Percentiles rank a stretch among this genome's conserved stretches.
Evolutionary conservation across 2,888 invertebrate genomes (phyloP).

Genomic region (Drosophila subquinaria): DNA sequence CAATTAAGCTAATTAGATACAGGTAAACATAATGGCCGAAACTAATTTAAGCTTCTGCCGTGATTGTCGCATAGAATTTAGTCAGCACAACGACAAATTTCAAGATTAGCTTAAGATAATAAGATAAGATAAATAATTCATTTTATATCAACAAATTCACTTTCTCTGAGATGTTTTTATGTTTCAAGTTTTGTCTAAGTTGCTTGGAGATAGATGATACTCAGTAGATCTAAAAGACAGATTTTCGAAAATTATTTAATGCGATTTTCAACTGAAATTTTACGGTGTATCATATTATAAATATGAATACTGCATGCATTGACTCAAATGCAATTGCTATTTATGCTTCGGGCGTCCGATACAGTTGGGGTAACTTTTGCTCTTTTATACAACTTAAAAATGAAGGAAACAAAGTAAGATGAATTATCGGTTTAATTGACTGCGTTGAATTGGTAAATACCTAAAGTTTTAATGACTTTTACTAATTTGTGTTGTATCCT

Average conservation of each 20-base stretch:
- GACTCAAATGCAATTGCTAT: no score
- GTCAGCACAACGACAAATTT: constrained; percentile 55
- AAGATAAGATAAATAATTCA: constrained; percentile 50
- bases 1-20: constrained; percentile 79
- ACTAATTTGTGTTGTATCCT: background rate
- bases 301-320: background rate
- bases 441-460: background rate
- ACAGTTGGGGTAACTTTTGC: constrained; percentile 19
- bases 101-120: constrained; percentile 53
- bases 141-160: constrained; percentile 70
- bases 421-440: constrained; percentile 5
- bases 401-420: constrained; percentile 72
- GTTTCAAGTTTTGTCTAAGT: background rate
- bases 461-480: background rate
- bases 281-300: background rate
- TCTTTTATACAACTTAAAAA: background rate
- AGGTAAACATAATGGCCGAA: constrained; percentile 77
- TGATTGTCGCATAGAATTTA: constrained; percentile 44
- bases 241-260: no score
- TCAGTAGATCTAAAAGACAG: background rate
- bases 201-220: background rate
- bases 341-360: background rate
- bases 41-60: constrained; percentile 70
- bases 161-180: background rate
- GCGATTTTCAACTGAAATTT: background rate